Conservation (phyloP, 2,113 vertebrate genomes). For the Columba janthina region DNA sequence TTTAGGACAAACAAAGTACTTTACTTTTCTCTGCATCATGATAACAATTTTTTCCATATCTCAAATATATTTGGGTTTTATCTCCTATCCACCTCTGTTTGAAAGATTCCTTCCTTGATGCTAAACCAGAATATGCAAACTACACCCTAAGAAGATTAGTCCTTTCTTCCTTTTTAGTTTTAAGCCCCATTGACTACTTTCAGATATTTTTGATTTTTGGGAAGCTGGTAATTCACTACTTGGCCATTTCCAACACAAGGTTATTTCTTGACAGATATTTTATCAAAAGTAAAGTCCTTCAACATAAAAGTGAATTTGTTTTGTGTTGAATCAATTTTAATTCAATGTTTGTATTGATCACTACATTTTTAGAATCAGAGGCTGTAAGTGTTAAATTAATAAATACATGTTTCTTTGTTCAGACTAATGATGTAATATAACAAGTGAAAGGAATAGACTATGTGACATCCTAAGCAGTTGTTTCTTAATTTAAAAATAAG, state of each 20-base stretch:
- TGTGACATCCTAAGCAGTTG: neutral
- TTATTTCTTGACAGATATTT: neutral
- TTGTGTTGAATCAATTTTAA: constrained; percentile 1
- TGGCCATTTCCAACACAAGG: neutral
- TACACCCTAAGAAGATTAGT: neutral
- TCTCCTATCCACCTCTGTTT: neutral
- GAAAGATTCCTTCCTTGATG: neutral
- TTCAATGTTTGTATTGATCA: neutral
- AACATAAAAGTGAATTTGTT: neutral
- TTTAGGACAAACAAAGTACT: neutral
- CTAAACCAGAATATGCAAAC: neutral
- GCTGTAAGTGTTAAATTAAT: constrained; percentile 12
- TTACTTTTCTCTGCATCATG: neutral
- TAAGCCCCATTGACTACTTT: neutral
- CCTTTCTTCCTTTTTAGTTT: neutral
- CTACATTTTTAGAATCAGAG: neutral
- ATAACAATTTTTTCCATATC: neutral
- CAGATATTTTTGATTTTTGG: neutral
- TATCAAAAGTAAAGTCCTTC: neutral
- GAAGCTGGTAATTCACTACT: neutral
- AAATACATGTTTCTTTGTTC: constrained; percentile 6
- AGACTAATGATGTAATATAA: neutral
- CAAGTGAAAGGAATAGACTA: neutral
- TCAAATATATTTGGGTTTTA: neutral
- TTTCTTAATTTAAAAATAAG: constrained; percentile 62